Base-by-base conservation (phyloP, 2,797 vertebrate species). In the Lagocephalus sceleratus region DNA sequence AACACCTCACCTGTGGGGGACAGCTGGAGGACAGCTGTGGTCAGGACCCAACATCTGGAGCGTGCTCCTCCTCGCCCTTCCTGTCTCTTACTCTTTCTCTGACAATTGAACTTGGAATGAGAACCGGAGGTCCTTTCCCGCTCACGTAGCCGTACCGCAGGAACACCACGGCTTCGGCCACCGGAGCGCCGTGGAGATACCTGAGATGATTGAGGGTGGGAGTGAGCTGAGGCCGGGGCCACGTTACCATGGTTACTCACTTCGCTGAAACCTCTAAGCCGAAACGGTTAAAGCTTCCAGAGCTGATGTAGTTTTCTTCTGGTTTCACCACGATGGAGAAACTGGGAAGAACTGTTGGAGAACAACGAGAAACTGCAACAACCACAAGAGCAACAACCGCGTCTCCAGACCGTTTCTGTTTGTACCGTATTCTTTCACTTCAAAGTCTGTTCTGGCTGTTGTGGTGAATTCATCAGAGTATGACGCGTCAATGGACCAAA, bases 401-500 rank as follows among this genome's bases (percentile, higher is more conserved):
- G 1, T 10, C 10, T 2, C 1, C 3, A 14, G 0, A 14, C 14
- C 32, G 5, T 10, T 10, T 3, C 2, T 29, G 48, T 29, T 25
- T 3, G 85, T 92, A 98, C 96, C 94, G 2, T 98, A 98, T 88
- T 98, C 94, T 83, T 93, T 94, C 20, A 98, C 87, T 86, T 95
- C 94, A 85, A 98, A 98, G 45, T 86, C 62, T 3, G 92, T 58
- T 6, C 21, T 70, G 3, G 88, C 90, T 47, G 66, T 77, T 5
- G 94, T 97, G 68, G 77, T 78, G 66, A 94, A 96, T 49, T 89
- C 85, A n/a, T 89, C 79, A 16, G 88, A 85, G 67, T 95, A 97
- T 5, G 88, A 83, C 8, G 94, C 96, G 79, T 89, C 82, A 55
- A 98, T 92, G 57, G 73, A 89, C 96, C 96, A 98, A 1, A 90